Conservation (phyloP, 2,113 vertebrate genomes). For the Corythornis cristatus region DNA sequence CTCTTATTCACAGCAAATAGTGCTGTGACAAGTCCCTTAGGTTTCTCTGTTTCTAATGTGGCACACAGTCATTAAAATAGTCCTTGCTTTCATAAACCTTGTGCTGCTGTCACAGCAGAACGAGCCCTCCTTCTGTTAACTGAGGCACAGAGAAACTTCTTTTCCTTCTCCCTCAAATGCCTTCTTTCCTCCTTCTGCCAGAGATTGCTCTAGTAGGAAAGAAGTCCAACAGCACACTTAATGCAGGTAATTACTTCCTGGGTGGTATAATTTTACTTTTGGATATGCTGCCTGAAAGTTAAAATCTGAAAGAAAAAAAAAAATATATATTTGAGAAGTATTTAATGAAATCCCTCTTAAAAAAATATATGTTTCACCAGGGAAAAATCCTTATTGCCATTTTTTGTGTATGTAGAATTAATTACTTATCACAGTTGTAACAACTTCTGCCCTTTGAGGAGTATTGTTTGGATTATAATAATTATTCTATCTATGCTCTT, state of each 20-base stretch:
- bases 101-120: not conserved
- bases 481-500: not conserved
- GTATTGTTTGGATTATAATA: constrained; percentile 1
- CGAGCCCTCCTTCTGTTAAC: not conserved
- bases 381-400: not conserved
- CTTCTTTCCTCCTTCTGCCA: not conserved
- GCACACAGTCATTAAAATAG: not conserved
- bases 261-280: not conserved
- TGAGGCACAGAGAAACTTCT: not conserved
- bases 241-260: constrained; percentile 1
- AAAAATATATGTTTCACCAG: not conserved
- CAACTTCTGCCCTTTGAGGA: not conserved
- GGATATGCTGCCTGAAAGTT: not conserved
- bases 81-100: not conserved
- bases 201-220: constrained; percentile 1
- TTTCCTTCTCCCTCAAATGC: not conserved
- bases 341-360: not conserved
- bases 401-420: not conserved
- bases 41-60: not conserved
- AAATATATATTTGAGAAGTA: not conserved
- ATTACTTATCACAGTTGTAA: not conserved
- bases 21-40: not conserved
- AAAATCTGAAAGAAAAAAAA: not conserved
- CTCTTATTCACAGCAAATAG: not conserved
- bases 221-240: not conserved